These are phyloP conservation scores for Theonella swinhoei DNA, from an alignment of 37 sponge, comb jelly and placozoan genomes.

Conservation along the genomic window DNA sequence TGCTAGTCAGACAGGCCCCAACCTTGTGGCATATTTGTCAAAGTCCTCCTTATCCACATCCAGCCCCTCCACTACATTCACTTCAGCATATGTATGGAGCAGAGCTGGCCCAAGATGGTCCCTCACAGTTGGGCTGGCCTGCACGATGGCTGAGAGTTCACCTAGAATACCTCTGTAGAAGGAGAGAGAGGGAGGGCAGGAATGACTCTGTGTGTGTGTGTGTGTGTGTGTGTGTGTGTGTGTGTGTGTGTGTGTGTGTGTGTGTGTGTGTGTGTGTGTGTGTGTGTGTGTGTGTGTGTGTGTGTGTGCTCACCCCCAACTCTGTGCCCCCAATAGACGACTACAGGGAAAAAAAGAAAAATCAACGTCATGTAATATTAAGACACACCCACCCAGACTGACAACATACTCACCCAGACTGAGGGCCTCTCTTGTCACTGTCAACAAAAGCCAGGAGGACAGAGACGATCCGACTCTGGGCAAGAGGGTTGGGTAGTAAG, in stretches of 20 bases:
- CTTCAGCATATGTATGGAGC: constrained; percentile 79
- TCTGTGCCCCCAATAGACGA: constrained; percentile 19
- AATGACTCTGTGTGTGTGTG: no score
- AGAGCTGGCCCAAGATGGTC: constrained; percentile 84
- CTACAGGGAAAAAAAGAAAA: constrained; percentile 30
- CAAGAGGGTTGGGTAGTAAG: constrained; percentile 70
- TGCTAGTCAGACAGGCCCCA: no score
- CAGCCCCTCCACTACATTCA: constrained; percentile 83
- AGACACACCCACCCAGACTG: neutral
- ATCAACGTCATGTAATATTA: neutral
- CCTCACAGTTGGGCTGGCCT: constrained; percentile 73
- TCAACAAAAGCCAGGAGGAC: constrained; percentile 69
- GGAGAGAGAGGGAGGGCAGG: neutral
- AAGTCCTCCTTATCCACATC: constrained; percentile 94
- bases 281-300: neutral
- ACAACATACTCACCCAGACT: constrained; percentile 5
- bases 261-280: neutral
- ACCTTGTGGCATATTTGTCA: constrained; percentile 86
- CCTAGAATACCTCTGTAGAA: constrained; percentile 56
- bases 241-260: constrained; percentile 14
- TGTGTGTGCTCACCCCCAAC: constrained; percentile 47
- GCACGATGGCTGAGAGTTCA: constrained; percentile 76
- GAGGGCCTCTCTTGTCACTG: constrained; percentile 52
- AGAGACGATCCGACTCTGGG: constrained; percentile 75
- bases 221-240: constrained; percentile 36